Conservation (phyloP, 2,888 invertebrate genomes). For the Therioaphis trifolii region DNA sequence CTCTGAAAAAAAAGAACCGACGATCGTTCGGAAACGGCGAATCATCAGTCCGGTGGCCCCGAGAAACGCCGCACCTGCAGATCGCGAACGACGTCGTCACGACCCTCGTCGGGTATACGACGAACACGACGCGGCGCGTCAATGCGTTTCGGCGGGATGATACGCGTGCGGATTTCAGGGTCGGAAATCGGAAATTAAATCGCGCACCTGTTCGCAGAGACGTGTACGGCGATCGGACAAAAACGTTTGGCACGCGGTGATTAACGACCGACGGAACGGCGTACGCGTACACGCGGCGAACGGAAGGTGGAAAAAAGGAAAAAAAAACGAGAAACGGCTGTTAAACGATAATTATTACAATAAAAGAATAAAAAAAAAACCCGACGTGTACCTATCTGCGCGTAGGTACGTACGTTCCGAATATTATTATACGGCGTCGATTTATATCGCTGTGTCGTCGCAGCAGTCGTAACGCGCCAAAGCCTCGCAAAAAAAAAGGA, state of each 20-base stretch:
- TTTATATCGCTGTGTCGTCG: slow-evolving; percentile 6
- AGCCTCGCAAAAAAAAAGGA: slow-evolving; percentile 14
- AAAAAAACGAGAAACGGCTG: not conserved
- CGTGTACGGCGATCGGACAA: too few relatives aligned
- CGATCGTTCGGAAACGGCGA: not conserved
- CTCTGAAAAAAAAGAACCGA: not conserved
- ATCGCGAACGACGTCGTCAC: not conserved
- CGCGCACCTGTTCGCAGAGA: not conserved
- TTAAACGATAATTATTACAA: too few relatives aligned
- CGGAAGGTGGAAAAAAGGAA: not conserved
- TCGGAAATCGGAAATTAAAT: not conserved
- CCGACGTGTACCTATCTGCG: not conserved
- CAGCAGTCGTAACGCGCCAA: slow-evolving; percentile 1
- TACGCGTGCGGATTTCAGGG: not conserved
- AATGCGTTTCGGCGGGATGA: too few relatives aligned
- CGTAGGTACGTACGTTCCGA: not conserved
- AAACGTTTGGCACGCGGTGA: slow-evolving; percentile 7
- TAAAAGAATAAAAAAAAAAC: not conserved
- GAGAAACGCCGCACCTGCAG: not conserved
- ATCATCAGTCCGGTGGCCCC: not conserved
- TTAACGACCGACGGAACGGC: not conserved
- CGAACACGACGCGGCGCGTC: too few relatives aligned
- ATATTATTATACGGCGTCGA: not conserved
- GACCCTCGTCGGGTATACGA: too few relatives aligned
- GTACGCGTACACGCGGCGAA: not conserved